A percentile compares a stretch with the other conserved stretches of the same genome.
Evolutionary conservation across 2,113 vertebrate species (phyloP).

Genomic region (Melospiza melodia): DNA sequence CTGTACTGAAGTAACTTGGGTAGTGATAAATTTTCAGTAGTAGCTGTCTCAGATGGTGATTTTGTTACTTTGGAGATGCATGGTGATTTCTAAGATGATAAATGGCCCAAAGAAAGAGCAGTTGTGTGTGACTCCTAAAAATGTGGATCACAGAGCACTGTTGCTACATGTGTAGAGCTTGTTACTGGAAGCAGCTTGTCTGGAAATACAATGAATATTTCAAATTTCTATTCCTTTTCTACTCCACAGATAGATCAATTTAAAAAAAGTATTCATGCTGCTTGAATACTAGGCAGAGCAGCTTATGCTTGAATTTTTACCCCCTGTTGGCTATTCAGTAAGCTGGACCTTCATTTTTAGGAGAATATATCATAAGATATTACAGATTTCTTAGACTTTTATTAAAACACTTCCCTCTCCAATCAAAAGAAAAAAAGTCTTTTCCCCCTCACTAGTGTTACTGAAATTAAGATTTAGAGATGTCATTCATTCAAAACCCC

Average conservation of each 20-base stretch:
- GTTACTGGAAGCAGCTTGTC: background rate
- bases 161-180: background rate
- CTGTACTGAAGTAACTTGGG: background rate
- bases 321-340: background rate
- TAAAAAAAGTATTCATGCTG: background rate
- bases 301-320: background rate
- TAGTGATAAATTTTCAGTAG: background rate
- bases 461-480: background rate
- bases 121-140: background rate
- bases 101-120: background rate
- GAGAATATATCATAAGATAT: background rate
- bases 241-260: background rate
- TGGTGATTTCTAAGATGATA: background rate
- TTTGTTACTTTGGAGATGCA: background rate
- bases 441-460: background rate
- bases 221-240: background rate
- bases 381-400: background rate
- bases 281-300: background rate
- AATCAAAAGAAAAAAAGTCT: background rate
- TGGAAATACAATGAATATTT: background rate
- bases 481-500: background rate
- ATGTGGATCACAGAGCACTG: background rate
- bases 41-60: background rate
- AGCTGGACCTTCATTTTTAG: background rate
- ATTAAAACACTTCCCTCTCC: background rate